phyloP scores from a whole-genome alignment of 2,888 invertebrate species.

The Erebia palarica region DNA sequence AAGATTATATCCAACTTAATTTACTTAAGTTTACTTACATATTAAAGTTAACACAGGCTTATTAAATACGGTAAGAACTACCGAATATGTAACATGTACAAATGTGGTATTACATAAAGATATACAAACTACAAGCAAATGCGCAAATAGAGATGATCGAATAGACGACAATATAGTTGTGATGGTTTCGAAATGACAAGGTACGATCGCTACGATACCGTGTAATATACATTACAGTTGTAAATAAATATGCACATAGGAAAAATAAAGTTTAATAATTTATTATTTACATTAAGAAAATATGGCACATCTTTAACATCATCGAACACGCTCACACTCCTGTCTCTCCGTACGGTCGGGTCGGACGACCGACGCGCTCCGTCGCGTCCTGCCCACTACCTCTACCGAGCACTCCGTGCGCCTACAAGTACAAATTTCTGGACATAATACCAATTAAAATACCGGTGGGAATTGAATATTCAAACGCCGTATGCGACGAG shows the following conservation, averaged over 20 bases:
- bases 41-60: constrained; percentile 43
- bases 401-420: constrained; percentile 35
- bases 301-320: constrained; percentile 78
- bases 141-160: constrained; percentile 74
- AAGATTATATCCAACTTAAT: constrained; percentile 43
- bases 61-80: constrained; percentile 41
- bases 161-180: constrained; percentile 59
- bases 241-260: constrained; percentile 78
- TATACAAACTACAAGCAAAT: constrained; percentile 74
- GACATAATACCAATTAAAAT: constrained; percentile 78
- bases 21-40: constrained; percentile 42
- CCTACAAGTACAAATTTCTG: constrained; percentile 55
- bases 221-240: constrained; percentile 59
- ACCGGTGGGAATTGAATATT: constrained; percentile 80
- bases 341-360: constrained; percentile 37
- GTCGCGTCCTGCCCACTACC: constrained; percentile 26
- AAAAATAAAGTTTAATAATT: constrained; percentile 69
- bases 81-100: constrained; percentile 35
- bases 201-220: constrained; percentile 45
- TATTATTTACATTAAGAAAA: constrained; percentile 81
- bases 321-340: constrained; percentile 62
- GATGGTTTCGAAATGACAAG: constrained; percentile 57
- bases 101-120: constrained; percentile 40
- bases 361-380: constrained; percentile 40
- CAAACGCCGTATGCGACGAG: constrained; percentile 47